A percentile compares a stretch with the other conserved stretches of the same genome.
phyloP scores from a whole-genome alignment of 2,797 vertebrate genomes.

The Mus caroli region DNA sequence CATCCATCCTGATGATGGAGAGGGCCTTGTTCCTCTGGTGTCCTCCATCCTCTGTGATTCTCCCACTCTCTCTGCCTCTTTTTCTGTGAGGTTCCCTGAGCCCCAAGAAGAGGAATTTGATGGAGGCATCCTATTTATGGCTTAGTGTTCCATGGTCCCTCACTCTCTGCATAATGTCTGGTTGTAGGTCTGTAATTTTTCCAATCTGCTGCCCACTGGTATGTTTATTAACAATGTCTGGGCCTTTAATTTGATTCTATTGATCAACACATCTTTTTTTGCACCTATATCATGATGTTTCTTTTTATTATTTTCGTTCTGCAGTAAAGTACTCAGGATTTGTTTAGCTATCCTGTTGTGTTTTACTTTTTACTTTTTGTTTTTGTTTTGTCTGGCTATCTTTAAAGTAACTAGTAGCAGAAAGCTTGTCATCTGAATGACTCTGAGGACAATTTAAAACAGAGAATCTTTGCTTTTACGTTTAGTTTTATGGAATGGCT shows the following conservation, averaged over 20 bases:
- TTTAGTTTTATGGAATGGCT: constrained; percentile 60
- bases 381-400: neutral
- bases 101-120: neutral
- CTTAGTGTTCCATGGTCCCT: neutral
- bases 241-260: neutral
- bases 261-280: neutral
- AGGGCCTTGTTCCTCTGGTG: neutral
- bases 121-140: neutral
- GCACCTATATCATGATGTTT: neutral
- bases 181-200: neutral
- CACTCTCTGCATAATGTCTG: neutral
- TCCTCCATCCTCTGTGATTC: neutral
- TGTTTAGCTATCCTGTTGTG: neutral
- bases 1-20: no score
- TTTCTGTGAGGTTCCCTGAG: neutral
- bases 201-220: neutral
- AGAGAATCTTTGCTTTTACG: constrained; percentile 36
- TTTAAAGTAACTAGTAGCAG: neutral
- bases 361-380: neutral
- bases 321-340: neutral
- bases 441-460: constrained; percentile 1
- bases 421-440: neutral
- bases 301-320: neutral
- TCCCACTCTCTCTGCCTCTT: neutral
- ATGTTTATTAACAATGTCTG: neutral